Evolutionary conservation across 2,888 invertebrate genomes (phyloP).

Genomic region (Anticlea derivata): DNA sequence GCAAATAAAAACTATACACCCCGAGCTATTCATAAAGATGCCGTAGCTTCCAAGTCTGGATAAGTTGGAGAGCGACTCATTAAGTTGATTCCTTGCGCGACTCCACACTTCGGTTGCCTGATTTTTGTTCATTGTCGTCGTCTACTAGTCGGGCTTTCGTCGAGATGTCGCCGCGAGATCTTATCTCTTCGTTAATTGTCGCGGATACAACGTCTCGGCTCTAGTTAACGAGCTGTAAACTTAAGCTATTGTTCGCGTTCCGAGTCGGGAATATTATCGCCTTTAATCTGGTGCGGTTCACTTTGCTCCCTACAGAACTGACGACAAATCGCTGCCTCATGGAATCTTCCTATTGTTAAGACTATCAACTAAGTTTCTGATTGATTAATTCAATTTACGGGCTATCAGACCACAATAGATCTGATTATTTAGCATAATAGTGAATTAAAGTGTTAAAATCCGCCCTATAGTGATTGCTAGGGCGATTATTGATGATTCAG

Average conservation of each 20-base stretch:
- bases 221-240: slow-evolving; percentile 70
- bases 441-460: neutral
- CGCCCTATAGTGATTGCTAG: no score
- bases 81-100: slow-evolving; percentile 44
- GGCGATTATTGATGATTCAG: no score
- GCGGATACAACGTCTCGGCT: slow-evolving; percentile 55
- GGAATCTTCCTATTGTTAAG: slow-evolving; percentile 6
- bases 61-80: slow-evolving; percentile 43
- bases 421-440: neutral
- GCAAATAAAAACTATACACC: slow-evolving; percentile 3
- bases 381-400: neutral
- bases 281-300: slow-evolving; percentile 25
- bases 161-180: slow-evolving; percentile 49
- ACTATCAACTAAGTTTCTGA: slow-evolving; percentile 1
- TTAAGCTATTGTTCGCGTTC: slow-evolving; percentile 58
- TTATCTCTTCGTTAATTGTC: slow-evolving; percentile 69
- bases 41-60: slow-evolving; percentile 28
- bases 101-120: slow-evolving; percentile 35
- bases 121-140: slow-evolving; percentile 49
- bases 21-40: slow-evolving; percentile 15
- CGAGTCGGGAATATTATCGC: slow-evolving; percentile 33
- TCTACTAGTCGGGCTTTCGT: slow-evolving; percentile 43
- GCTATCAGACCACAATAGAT: neutral
- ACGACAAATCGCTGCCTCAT: slow-evolving; percentile 7
- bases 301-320: slow-evolving; percentile 17